phyloP scores from a whole-genome alignment of 2,797 vertebrate genomes.

The Hapalemur alaotrensis region DNA sequence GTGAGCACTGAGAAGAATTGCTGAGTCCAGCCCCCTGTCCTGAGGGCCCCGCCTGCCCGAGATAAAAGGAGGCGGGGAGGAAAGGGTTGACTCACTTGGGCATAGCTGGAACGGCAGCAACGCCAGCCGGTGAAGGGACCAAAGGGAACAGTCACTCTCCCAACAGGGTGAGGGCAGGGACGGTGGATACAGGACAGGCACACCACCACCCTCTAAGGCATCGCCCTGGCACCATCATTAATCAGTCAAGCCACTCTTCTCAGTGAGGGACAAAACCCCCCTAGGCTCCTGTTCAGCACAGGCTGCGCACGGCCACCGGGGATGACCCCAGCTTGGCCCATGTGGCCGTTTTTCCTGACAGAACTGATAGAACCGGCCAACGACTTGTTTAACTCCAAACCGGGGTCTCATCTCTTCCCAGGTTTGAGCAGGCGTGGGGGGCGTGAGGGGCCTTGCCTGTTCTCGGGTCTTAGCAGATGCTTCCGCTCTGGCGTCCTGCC shows the following conservation, averaged over 20 bases:
- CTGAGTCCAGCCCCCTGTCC: not conserved
- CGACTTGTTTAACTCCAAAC: not conserved
- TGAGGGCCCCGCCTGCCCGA: fast-evolving
- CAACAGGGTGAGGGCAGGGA: not conserved
- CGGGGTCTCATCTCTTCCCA: not conserved
- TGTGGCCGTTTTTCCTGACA: not conserved
- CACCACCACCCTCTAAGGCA: not conserved
- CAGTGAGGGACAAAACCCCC: not conserved
- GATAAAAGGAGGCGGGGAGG: not conserved
- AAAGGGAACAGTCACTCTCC: not conserved
- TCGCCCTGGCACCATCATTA: not conserved
- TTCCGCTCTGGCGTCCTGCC: not conserved
- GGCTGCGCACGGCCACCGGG: not conserved
- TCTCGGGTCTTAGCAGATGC: not conserved
- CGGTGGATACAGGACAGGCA: not conserved
- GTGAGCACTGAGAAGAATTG: not conserved
- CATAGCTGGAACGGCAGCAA: not conserved
- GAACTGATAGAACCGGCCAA: not conserved
- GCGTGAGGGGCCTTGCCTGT: not conserved
- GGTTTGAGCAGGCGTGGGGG: not conserved
- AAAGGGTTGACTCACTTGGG: not conserved
- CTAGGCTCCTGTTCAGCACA: not conserved
- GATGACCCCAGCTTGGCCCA: not conserved
- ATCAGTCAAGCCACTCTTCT: not conserved
- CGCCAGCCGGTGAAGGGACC: not conserved